Base-by-base conservation (phyloP, 2,113 vertebrate genomes). In the Accipiter cooperii region DNA sequence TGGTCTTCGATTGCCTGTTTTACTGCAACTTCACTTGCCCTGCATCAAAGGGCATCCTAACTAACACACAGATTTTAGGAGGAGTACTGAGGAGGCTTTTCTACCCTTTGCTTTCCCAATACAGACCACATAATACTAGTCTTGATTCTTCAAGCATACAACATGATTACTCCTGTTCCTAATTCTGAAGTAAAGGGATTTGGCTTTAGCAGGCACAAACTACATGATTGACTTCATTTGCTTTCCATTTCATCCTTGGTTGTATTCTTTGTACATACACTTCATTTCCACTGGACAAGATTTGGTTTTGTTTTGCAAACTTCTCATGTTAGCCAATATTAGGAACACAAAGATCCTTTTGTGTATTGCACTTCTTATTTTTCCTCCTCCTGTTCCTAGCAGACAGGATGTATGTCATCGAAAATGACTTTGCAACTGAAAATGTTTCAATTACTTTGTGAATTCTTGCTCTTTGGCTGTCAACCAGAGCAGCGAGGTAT, bases 1-100 rank as follows among this genome's bases (percentile, higher is more conserved):
- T 6, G 3, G 4, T 33, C 29, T 69, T 64, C 2, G 0, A 3
- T 33, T 9, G 5, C 21, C n/a, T 52, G 9, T 20, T 76, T 29
- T 21, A 40, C 19, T 47, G 18, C 3, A 12, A 5, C 9, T 63
- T 58, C 3, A 3, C 18, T 65, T 70, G n/a, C 17, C 12, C 34
- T n/a, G 12, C 19, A 21, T 8, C 10, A 34, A 65, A 65, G 34
- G 38, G 13, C 21, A 66, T 29, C 33, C 20, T 22, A 75, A 3
- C 10, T 42, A 65, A 49, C 5, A 34, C 5, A 4, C 7, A 34
- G 15, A 51, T 33, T 49, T 71, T 21, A 16, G 20, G 4, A 47
- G 8, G 4, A 47, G 8, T 3, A 51, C 20, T 8, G 20, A 58
- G 3, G 9, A 19, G 6, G 24, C 28, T 78, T 77, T 54, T 49